Evolutionary conservation across 2,113 vertebrate genomes (phyloP).

Genomic region (Zingel zingel): DNA sequence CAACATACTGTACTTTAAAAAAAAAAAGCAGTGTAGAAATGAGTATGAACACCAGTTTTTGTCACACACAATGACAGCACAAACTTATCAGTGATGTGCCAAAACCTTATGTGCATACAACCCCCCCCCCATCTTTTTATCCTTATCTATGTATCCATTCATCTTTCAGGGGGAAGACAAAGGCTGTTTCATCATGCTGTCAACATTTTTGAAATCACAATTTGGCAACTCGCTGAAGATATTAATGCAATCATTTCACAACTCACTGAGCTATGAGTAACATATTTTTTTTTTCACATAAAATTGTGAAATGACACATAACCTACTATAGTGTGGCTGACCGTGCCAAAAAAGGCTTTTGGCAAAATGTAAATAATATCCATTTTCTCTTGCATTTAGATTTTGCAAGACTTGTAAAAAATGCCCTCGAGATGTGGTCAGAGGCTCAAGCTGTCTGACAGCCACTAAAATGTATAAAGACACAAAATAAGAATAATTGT

Average conservation of each 20-base stretch:
- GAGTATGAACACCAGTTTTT: background rate
- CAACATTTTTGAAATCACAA: slow-evolving; percentile 14
- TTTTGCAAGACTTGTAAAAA: slow-evolving; percentile 35
- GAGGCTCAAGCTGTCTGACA: slow-evolving; percentile 36
- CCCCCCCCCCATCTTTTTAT: background rate
- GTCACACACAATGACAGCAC: background rate
- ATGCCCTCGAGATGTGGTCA: slow-evolving; percentile 15
- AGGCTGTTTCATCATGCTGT: background rate
- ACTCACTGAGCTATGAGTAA: background rate
- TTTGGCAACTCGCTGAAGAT: background rate
- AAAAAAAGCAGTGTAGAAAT: background rate
- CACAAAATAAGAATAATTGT: slow-evolving; percentile 55
- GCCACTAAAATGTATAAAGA: slow-evolving; percentile 42
- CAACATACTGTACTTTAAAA: background rate
- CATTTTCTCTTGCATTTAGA: slow-evolving; percentile 52
- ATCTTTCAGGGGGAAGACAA: slow-evolving; percentile 24
- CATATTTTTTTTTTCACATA: background rate
- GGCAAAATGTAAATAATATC: slow-evolving; percentile 48
- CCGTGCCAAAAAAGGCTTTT: slow-evolving; percentile 44
- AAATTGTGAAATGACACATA: background rate
- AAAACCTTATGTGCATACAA: background rate
- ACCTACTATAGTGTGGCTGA: slow-evolving; percentile 37
- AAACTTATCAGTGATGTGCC: background rate
- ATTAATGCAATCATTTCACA: background rate
- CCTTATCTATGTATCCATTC: background rate